phyloP scores from a whole-genome alignment of 2,797 vertebrate genomes.

The Petrocephalus sullivani region DNA sequence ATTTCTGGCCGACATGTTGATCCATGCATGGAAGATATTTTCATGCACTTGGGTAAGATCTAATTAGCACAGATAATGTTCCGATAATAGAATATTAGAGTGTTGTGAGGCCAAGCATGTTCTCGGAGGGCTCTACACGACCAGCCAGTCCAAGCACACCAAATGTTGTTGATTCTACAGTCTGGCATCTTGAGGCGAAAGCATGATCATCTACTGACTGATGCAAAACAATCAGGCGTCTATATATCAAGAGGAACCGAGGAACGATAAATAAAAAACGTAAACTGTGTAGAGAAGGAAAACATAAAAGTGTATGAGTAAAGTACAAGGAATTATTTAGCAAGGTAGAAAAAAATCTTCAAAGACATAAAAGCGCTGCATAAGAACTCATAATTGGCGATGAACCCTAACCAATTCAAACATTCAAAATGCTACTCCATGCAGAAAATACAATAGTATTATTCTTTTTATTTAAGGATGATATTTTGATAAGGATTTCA shows the following conservation, averaged over 20 bases:
- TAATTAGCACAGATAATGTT: slow-evolving; percentile 22
- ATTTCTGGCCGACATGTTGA: neutral
- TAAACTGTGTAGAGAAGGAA: slow-evolving; percentile 8
- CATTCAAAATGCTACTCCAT: slow-evolving; percentile 19
- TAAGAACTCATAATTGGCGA: slow-evolving; percentile 45
- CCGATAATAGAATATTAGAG: slow-evolving; percentile 13
- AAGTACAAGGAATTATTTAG: slow-evolving; percentile 33
- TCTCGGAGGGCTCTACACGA: slow-evolving; percentile 12
- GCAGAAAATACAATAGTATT: slow-evolving; percentile 12
- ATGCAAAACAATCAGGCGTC: slow-evolving; percentile 38
- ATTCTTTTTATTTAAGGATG: neutral
- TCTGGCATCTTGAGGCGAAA: slow-evolving; percentile 17
- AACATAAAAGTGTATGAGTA: slow-evolving; percentile 40
- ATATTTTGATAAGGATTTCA: neutral
- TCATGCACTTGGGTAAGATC: slow-evolving; percentile 10
- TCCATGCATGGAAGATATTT: neutral
- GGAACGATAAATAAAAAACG: slow-evolving; percentile 15
- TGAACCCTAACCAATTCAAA: slow-evolving; percentile 27
- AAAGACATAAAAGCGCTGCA: slow-evolving; percentile 38
- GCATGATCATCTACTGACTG: slow-evolving; percentile 38
- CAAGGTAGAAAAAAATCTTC: slow-evolving; percentile 32
- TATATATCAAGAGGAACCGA: slow-evolving; percentile 24
- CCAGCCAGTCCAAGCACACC: slow-evolving; percentile 2
- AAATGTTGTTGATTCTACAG: slow-evolving; percentile 27
- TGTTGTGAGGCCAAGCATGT: neutral